Percentiles rank a stretch among this genome's conserved stretches.
Conservation (phyloP, 2,888 invertebrate species). For the Drosophila nigricruria region DNA sequence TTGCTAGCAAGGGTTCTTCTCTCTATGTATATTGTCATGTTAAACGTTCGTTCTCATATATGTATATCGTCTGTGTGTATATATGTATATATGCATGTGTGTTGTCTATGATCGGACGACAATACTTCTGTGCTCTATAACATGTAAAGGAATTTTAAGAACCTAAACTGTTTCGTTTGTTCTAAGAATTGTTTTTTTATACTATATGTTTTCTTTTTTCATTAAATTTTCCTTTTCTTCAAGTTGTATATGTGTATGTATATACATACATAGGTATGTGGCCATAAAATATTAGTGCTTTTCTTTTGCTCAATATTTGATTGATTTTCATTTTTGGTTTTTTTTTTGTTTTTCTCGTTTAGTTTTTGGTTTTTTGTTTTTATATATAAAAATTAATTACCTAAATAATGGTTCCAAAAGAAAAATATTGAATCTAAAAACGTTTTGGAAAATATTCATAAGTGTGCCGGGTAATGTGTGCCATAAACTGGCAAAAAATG, state of each 20-base stretch:
- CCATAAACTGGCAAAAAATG: constrained; percentile 38
- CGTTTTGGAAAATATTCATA: constrained; percentile 46
- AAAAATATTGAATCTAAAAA: constrained; percentile 49
- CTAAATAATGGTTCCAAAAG: constrained; percentile 55
- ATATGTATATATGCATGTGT: not conserved
- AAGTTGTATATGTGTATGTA: not conserved
- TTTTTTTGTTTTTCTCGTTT: constrained; percentile 5
- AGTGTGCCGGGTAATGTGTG: constrained; percentile 32
- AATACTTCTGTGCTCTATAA: not conserved
- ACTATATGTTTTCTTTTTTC: not conserved
- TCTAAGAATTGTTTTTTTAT: too few relatives aligned
- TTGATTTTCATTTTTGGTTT: not conserved
- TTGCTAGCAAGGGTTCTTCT: constrained; percentile 15
- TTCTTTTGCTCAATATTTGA: not conserved
- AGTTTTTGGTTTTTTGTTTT: not conserved
- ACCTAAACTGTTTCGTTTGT: not conserved
- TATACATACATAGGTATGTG: not conserved
- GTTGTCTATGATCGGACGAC: constrained; percentile 1
- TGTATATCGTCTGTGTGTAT: not conserved
- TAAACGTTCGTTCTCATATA: not conserved
- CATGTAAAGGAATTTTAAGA: not conserved
- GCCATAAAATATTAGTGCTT: not conserved
- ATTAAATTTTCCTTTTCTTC: not conserved
- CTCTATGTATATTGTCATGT: constrained; percentile 18
- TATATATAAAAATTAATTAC: constrained; percentile 33